phyloP scores from a whole-genome alignment of 2,113 vertebrate genomes.

The Excalfactoria chinensis region DNA sequence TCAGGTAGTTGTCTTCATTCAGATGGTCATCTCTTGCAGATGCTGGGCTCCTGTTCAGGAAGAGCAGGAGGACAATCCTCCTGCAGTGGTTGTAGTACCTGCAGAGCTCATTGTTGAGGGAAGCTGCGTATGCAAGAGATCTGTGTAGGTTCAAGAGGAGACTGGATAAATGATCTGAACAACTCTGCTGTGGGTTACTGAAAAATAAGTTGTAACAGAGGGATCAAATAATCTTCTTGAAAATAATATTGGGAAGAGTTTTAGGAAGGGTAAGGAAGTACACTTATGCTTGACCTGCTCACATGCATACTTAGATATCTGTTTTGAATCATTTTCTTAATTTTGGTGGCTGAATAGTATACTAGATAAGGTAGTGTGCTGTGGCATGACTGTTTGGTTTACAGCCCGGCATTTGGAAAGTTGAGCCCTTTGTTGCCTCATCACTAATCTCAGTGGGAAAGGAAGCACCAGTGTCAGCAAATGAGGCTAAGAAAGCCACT shows the following conservation, averaged over 20 bases:
- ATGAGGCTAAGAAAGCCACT: not conserved
- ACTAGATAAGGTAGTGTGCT: not conserved
- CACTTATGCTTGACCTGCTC: not conserved
- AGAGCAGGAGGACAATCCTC: not conserved
- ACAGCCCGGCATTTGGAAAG: not conserved
- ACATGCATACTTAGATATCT: not conserved
- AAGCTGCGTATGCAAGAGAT: not conserved
- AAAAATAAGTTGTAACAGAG: not conserved
- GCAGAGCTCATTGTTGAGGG: not conserved
- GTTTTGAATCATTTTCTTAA: not conserved
- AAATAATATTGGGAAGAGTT: not conserved
- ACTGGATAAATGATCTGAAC: not conserved
- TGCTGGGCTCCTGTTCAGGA: not conserved
- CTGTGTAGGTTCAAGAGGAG: not conserved
- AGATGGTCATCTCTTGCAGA: not conserved
- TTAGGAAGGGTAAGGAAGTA: not conserved
- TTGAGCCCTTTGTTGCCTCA: not conserved
- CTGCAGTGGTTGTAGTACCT: not conserved
- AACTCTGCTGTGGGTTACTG: not conserved
- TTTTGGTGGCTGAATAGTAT: not conserved
- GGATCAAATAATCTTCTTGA: not conserved
- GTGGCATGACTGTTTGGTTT: not conserved
- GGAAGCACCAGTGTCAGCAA: not conserved
- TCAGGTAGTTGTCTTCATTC: not conserved
- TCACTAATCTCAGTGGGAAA: not conserved